Evolutionary conservation across 2,888 invertebrate species (phyloP).

Genomic region (Drosophila kanekoi): DNA sequence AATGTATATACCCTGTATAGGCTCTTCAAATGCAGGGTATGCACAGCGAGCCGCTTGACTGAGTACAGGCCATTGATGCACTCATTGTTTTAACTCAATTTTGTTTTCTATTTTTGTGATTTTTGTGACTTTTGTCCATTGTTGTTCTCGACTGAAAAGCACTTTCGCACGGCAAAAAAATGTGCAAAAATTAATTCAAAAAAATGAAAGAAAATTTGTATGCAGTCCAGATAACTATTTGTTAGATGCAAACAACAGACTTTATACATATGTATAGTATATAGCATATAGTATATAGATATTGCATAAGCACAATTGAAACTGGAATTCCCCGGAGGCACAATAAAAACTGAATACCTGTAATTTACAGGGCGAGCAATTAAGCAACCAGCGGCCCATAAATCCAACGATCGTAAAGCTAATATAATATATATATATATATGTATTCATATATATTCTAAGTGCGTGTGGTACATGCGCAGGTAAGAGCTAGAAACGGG

Average conservation of each 20-base stretch:
- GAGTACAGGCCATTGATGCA: slow-evolving; percentile 20
- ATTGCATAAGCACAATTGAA: slow-evolving; percentile 29
- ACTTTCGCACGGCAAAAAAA: slow-evolving; percentile 35
- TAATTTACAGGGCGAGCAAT: slow-evolving; percentile 32
- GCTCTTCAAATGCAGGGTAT: slow-evolving; percentile 8
- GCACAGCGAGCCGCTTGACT: slow-evolving; percentile 35
- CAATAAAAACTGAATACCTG: slow-evolving; percentile 8
- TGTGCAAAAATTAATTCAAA: background rate
- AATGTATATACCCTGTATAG: slow-evolving; percentile 11
- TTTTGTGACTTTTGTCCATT: slow-evolving; percentile 22
- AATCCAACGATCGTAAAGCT: slow-evolving; percentile 32
- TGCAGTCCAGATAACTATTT: too few species aligned
- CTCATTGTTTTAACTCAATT: slow-evolving; percentile 13
- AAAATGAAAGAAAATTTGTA: too few species aligned
- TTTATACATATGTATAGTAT: background rate
- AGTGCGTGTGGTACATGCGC: too few species aligned
- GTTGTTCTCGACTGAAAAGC: slow-evolving; percentile 15
- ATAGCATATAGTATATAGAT: slow-evolving; percentile 5
- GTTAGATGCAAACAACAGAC: slow-evolving; percentile 8
- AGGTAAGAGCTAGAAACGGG: slow-evolving; percentile 1
- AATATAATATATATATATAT: slow-evolving; percentile 2
- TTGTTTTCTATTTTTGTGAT: slow-evolving; percentile 5
- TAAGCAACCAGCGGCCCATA: slow-evolving; percentile 32
- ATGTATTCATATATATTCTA: background rate
- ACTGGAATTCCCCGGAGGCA: slow-evolving; percentile 21